Base-by-base conservation (phyloP, 2,888 invertebrate species). In the Polylopha cassiicola region DNA sequence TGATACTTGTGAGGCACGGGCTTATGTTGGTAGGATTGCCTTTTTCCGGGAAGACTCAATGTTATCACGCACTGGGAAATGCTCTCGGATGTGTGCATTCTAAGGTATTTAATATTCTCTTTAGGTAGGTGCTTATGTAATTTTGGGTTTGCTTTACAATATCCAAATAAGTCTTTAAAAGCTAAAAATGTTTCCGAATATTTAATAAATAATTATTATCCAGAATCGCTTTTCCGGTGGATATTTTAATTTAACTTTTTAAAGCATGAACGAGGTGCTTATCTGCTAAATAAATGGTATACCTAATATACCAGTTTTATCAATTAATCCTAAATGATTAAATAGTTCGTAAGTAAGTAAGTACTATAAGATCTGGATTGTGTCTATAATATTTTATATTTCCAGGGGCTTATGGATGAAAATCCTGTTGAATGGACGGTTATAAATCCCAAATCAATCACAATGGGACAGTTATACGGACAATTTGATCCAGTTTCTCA, bases 381-480 rank as follows among this genome's bases (percentile, higher is more conserved):
- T 18, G 8, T 22, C 7, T 13, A 4, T 9, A 11, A 16, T 15
- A 27, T 10, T 5, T 13, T 6, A 10, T 39, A 14, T 29, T 37
- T 45, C n/a, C 49, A 92, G 91, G 89, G 90, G 45, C 81, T 90
- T 21, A 90, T 93, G 89, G 88, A 89, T 13, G 95, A 95, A 61
- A 91, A 92, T 58, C 87, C 87, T 46, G 94, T 93, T 0, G 90
- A 94, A 51, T 94, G 89, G 63, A 93, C 89, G 0, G 88, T 95
- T 1, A 95, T 95, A 50, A 98, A 97, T 78, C 98, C 98, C 0
- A 98, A 98, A 76, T 92, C 98, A 0, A 94, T 98, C 39, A 96
- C 97, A 0, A 93, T 98, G 92, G 97, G 96, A 0, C 97, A 98
- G 69, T 82, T 98, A 16, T 98, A 97, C 63, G 98, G 98, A 0